Base-by-base conservation (phyloP, 2,113 vertebrate species). In the Lepus americanus region DNA sequence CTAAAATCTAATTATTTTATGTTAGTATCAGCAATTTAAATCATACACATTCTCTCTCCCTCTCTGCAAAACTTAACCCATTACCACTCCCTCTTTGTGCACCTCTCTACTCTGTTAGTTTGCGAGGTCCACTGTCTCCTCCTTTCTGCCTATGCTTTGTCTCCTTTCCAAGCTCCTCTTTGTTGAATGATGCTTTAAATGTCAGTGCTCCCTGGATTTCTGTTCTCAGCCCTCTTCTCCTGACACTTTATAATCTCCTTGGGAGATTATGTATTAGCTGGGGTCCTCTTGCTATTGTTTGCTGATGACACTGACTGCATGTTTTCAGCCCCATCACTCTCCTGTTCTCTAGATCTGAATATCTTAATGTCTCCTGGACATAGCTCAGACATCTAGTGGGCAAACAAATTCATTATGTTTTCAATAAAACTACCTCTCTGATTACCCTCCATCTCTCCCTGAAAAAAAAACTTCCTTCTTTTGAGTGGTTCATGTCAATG, bases 381-480 rank as follows among this genome's bases (percentile, higher is more conserved):
- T 87, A 72, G 89, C 33, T 59, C 76, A 63, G 51, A 85, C 49
- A 80, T 64, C 74, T 86, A 4, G 14, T 64, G n/a, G 23, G 39
- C n/a, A 88, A 14, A 49, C n/a, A 82, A 77, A 95, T 82, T 93
- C 55, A 86, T 5, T 67, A 87, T 64, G 31, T 88, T 92, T 84
- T 93, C 59, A 90, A 77, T 78, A n/a, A 80, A 80, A 31, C 29
- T 63, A 19, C 19, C 39, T 70, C 44, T 92, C 27, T 87, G 44
- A 23, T 17, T 80, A 64, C 31, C 61, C n/a, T 85, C 63, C 67
- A 44, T 70, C 22, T 84, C 11, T 16, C 17, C 63, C 13, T 51
- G 5, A 69, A 36, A 77, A 23, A 49, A n/a, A 14, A 25, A 44
- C 27, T 51, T 63, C 7, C 64, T 87, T 44, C 33, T 89, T 72